Evolutionary conservation across 2,113 vertebrate genomes (phyloP).

Genomic region (Dendropsophus ebraccatus): DNA sequence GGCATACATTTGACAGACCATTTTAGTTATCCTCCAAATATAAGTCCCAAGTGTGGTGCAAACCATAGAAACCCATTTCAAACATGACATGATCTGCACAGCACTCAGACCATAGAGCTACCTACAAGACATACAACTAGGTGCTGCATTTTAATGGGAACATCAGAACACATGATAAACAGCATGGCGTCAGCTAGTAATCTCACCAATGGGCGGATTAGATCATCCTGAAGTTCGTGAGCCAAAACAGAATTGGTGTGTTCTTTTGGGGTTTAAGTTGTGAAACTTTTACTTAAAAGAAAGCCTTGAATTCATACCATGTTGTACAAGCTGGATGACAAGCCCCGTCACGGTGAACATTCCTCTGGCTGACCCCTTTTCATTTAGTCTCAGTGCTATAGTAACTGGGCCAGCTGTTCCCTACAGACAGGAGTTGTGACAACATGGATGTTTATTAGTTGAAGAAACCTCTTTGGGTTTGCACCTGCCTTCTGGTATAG

Average conservation of each 20-base stretch:
- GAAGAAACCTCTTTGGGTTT: constrained; percentile 47
- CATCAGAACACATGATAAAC: not conserved
- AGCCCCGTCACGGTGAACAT: constrained; percentile 29
- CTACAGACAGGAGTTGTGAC: constrained; percentile 44
- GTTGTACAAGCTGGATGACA: constrained; percentile 22
- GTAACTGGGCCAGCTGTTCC: constrained; percentile 57
- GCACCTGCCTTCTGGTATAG: constrained; percentile 54
- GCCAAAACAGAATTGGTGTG: not conserved
- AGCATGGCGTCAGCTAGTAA: not conserved
- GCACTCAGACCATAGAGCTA: not conserved
- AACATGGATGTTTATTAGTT: constrained; percentile 55
- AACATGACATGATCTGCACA: not conserved
- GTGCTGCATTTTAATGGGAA: not conserved
- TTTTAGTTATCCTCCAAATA: too few relatives aligned
- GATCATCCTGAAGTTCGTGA: not conserved
- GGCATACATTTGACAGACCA: too few relatives aligned
- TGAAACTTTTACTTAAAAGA: not conserved
- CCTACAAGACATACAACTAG: not conserved
- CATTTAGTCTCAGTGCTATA: constrained; percentile 55
- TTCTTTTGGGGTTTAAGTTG: not conserved
- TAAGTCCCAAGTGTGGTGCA: not conserved
- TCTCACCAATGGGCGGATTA: not conserved
- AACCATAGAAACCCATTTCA: not conserved
- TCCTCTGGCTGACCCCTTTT: constrained; percentile 56
- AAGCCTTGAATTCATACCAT: constrained; percentile 5